A percentile compares a stretch with the other conserved stretches of the same genome.
Evolutionary conservation across 2,113 vertebrate genomes (phyloP).

Genomic region (Phyllopteryx taeniolatus): DNA sequence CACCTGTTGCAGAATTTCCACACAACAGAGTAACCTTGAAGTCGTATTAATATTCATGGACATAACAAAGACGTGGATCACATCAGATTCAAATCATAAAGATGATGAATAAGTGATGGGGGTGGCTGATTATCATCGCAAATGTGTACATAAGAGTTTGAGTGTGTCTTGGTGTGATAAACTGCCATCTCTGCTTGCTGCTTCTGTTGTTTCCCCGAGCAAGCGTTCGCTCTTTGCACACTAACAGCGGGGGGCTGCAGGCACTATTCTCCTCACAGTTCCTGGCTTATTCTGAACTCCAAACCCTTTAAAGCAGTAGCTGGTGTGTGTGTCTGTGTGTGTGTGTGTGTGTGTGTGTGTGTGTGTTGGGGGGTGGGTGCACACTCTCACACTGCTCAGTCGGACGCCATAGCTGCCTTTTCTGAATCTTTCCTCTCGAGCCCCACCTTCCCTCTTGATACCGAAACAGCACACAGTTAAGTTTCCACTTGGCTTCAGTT

Average conservation of each 20-base stretch:
- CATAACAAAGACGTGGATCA: neutral
- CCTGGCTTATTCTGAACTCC: conserved; percentile 62
- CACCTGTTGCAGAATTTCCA: conserved; percentile 19
- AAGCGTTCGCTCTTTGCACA: conserved; percentile 38
- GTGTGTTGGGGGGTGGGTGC: conserved; percentile 15
- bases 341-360: too few relatives aligned
- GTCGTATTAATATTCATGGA: neutral
- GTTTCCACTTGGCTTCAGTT: conserved; percentile 70
- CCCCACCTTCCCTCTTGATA: conserved; percentile 51
- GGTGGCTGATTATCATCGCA: conserved; percentile 10
- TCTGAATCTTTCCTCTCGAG: conserved; percentile 25
- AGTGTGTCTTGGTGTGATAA: conserved; percentile 21
- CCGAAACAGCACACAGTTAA: conserved; percentile 58
- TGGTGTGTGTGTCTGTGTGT: conserved; percentile 28
- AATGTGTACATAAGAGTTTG: neutral
- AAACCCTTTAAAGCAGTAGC: conserved; percentile 70
- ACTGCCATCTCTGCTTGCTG: conserved; percentile 27
- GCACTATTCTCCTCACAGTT: conserved; percentile 50
- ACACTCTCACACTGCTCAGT: conserved; percentile 39
- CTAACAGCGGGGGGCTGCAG: conserved; percentile 62
- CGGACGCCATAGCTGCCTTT: conserved; percentile 52
- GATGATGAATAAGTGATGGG: neutral
- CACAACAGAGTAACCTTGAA: conserved; percentile 13
- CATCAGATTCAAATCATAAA: conserved; percentile 2
- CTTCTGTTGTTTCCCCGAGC: conserved; percentile 29